Conservation (phyloP, 2,113 vertebrate genomes). For the Xenopus laevis region DNA sequence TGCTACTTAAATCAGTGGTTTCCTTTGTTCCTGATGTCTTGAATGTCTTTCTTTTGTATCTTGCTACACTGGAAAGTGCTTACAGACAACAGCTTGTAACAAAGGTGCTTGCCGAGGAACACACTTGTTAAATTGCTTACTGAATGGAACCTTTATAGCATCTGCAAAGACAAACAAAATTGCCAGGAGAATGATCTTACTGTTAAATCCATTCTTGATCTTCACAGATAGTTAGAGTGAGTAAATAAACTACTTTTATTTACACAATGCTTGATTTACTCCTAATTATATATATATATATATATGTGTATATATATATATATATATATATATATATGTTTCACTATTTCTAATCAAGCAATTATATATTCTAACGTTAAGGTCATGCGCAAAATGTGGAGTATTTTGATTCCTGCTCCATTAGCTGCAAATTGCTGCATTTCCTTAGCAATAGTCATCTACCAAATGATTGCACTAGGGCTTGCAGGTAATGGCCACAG, state of each 20-base stretch:
- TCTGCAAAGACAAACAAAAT: slow-evolving; percentile 34
- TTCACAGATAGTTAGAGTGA: not conserved
- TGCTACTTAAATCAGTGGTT: slow-evolving; percentile 49
- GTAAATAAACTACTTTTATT: not conserved
- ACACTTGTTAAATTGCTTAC: slow-evolving; percentile 48
- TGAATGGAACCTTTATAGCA: slow-evolving; percentile 43
- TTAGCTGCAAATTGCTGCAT: too few species aligned
- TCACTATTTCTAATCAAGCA: too few species aligned
- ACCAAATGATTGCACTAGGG: too few species aligned
- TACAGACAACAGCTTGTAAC: slow-evolving; percentile 46
- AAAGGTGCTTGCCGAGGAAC: slow-evolving; percentile 47
- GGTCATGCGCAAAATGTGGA: too few species aligned
- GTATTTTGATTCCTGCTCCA: too few species aligned
- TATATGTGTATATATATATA: too few species aligned
- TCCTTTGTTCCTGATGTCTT: slow-evolving; percentile 60
- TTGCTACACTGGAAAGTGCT: slow-evolving; percentile 44
- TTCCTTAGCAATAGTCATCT: too few species aligned
- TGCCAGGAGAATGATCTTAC: slow-evolving; percentile 2
- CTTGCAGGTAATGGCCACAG: too few species aligned
- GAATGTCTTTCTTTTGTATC: slow-evolving; percentile 52
- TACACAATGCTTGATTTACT: not conserved
- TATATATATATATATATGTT: too few species aligned
- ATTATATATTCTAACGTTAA: too few species aligned
- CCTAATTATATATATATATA: not conserved
- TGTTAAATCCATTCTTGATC: not conserved